Base-by-base conservation (phyloP, 1,140 invertebrate species). In the Ericerus pela region DNA sequence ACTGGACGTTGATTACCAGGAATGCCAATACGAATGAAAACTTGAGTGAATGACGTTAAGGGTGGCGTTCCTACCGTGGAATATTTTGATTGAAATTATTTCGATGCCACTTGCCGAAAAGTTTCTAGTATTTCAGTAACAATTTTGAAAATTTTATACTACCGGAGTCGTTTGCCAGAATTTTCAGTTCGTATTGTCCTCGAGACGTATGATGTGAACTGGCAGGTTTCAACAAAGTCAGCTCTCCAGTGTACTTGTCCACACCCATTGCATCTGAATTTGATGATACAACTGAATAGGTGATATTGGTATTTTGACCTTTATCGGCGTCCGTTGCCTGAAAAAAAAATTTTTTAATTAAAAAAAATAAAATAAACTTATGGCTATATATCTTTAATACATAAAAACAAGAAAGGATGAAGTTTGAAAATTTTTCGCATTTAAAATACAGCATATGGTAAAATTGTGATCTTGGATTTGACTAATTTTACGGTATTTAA, bases 1-100 rank as follows among this genome's bases (percentile, higher is more conserved):
- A 84, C 75, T 0, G 84, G 84, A 31, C 82, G 72, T 60, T 86
- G 84, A 61, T 85, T 85, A 0, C 82, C 82, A 0, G 81, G 79
- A 0, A 85, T 81, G 0, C 83, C 83, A 0, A 87, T 82, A 14
- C 81, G 72, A 3, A 87, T 73, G 2, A 75, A 72, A 0, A 86
- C 71, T 22, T 76, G 73, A 0, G 78, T 76, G 53, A 82, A 81
- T 18, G 82, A 76, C 20, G 73, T 72, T 6, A 84, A 63, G 0
- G 81, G 73, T 20, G 82, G 82, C 29, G 59, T 62, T 28, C 76
- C 76, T 72, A 58, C n/a, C n/a, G 47, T 41, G 20, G 5, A 41
- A 41, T n/a, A n/a, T n/a, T n/a, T n/a, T n/a, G n/a, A n/a, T n/a
- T n/a, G n/a, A n/a, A n/a, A n/a, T n/a, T n/a, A n/a, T n/a, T n/a